These are phyloP conservation scores for Dendronephthya gigantea DNA, from an alignment of 64 coral and sea anemone species.

Conservation along the genomic window DNA sequence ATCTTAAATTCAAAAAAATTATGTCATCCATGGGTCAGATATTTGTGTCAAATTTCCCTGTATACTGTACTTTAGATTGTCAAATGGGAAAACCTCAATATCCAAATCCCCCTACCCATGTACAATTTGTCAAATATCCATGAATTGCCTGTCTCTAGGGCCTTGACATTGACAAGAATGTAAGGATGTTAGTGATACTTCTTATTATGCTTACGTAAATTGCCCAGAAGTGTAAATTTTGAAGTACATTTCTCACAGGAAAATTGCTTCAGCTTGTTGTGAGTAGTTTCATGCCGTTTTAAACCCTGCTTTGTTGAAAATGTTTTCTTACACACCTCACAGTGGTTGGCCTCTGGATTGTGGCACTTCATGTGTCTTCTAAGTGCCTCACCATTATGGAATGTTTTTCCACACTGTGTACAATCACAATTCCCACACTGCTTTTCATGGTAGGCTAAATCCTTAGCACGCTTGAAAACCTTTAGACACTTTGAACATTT, in stretches of 20 bases:
- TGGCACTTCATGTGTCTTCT: neutral
- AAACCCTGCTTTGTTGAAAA: neutral
- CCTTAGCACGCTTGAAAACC: neutral
- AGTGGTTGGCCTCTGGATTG: neutral
- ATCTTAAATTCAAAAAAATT: too few relatives aligned
- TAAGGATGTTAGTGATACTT: neutral
- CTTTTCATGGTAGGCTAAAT: neutral
- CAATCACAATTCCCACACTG: neutral
- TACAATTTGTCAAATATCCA: too few relatives aligned
- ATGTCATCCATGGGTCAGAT: too few relatives aligned
- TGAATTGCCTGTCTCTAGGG: too few relatives aligned
- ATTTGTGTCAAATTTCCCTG: too few relatives aligned
- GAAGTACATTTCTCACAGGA: slow-evolving; percentile 1
- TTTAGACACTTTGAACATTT: neutral
- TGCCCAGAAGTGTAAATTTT: neutral
- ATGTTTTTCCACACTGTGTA: neutral
- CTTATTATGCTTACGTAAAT: neutral
- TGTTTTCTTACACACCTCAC: slow-evolving; percentile 7
- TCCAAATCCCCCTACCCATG: neutral
- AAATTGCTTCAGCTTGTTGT: neutral
- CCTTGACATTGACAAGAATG: neutral
- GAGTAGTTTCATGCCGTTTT: neutral
- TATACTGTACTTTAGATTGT: too few relatives aligned
- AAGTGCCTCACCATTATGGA: neutral
- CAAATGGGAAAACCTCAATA: too few relatives aligned